These are phyloP conservation scores for Stictonetta naevosa DNA, from an alignment of 2,113 vertebrate species.

Conservation along the genomic window DNA sequence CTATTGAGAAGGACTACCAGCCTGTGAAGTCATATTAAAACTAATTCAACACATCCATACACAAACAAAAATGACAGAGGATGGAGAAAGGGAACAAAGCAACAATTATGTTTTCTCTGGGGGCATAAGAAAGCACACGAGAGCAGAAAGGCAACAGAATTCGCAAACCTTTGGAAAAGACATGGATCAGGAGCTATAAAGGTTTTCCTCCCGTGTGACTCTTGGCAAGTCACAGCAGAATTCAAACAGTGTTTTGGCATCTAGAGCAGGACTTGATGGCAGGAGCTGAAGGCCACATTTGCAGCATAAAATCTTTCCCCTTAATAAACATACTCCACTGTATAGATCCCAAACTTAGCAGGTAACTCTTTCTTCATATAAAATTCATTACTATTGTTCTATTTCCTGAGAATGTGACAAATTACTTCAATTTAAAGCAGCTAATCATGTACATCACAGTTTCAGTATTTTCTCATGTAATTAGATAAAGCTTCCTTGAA, in stretches of 20 bases:
- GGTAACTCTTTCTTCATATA: neutral
- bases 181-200: neutral
- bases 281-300: neutral
- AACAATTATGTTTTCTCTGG: neutral
- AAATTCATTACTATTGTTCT: neutral
- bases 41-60: neutral
- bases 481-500: neutral
- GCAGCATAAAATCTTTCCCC: neutral
- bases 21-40: neutral
- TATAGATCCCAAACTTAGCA: neutral
- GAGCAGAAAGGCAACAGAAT: neutral
- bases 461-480: neutral
- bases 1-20: neutral
- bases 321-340: neutral
- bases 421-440: neutral
- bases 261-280: neutral
- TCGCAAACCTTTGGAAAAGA: neutral
- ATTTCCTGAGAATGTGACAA: neutral
- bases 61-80: fast-evolving
- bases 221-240: neutral
- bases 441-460: neutral
- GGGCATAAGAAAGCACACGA: neutral
- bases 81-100: neutral
- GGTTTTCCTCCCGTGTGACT: neutral
- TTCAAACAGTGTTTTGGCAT: fast-evolving